Evolutionary conservation across 2,797 vertebrate genomes (phyloP).

Genomic region (Chelidonichthys spinosus): DNA sequence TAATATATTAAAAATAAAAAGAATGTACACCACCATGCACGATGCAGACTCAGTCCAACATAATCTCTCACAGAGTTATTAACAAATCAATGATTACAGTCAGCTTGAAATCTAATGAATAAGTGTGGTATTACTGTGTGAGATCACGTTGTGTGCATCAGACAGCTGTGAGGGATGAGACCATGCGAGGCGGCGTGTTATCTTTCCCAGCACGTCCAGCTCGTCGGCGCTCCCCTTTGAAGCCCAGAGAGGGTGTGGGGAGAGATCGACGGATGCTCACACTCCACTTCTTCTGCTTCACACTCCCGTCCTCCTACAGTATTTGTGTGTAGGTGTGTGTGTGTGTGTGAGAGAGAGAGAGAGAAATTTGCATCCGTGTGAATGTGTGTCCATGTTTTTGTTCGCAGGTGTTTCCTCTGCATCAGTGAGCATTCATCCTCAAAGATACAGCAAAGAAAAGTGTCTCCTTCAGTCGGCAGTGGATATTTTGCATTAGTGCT

Average conservation of each 20-base stretch:
- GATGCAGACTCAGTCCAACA: background rate
- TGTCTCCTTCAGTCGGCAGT: constrained; percentile 14
- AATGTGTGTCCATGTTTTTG: constrained; percentile 14
- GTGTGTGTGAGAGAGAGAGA: background rate
- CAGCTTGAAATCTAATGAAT: constrained; percentile 1
- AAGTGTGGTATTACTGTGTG: background rate
- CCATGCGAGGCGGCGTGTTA: constrained; percentile 21
- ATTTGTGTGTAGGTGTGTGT: background rate
- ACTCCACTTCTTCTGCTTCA: constrained; percentile 25
- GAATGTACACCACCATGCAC: background rate
- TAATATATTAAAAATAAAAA: background rate
- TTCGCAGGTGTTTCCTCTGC: constrained; percentile 35
- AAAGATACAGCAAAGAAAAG: constrained; percentile 6
- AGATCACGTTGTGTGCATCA: constrained; percentile 24
- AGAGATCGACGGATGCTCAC: constrained; percentile 51
- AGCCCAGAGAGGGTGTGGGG: constrained; percentile 17
- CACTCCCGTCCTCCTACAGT: background rate
- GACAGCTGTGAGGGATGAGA: constrained; percentile 27
- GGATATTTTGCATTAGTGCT: background rate
- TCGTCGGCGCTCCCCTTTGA: constrained; percentile 33
- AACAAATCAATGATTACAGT: constrained; percentile 2
- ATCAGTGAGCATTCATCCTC: constrained; percentile 25
- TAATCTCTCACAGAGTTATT: background rate
- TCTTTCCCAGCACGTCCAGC: constrained; percentile 57
- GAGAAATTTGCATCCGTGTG: background rate